phyloP scores from a whole-genome alignment of 2,113 vertebrate genomes.

The Melospiza melodia region DNA sequence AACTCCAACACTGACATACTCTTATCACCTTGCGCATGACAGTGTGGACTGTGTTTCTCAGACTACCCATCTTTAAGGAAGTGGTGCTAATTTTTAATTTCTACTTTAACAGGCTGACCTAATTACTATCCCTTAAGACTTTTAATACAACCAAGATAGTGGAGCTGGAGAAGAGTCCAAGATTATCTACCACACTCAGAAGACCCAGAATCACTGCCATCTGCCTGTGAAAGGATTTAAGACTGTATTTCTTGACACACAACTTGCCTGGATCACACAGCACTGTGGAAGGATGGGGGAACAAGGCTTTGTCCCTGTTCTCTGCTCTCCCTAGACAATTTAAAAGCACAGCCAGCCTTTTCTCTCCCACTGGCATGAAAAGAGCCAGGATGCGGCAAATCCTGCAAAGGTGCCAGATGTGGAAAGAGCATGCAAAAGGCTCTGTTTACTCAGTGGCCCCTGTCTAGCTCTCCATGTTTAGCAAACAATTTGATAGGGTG shows the following conservation, averaged over 20 bases:
- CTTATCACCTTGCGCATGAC: neutral
- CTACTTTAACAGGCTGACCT: conserved; percentile 28
- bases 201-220: neutral
- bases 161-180: neutral
- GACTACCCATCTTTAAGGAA: neutral
- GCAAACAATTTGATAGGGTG: conserved; percentile 12
- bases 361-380: neutral
- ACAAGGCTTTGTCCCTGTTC: neutral
- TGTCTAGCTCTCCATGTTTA: neutral
- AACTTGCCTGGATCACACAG: neutral
- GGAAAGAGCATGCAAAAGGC: neutral
- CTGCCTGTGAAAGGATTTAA: neutral
- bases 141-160: neutral
- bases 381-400: neutral
- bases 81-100: conserved; percentile 39
- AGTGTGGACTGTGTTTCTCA: neutral
- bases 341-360: neutral
- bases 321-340: neutral
- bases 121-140: conserved; percentile 30
- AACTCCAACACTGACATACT: neutral
- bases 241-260: neutral
- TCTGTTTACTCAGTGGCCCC: neutral
- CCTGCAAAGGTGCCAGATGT: conserved; percentile 5
- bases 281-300: neutral
- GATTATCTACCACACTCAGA: neutral